Evolutionary conservation across 2,797 vertebrate genomes (phyloP).

Genomic region (Limnodromus scolopaceus): DNA sequence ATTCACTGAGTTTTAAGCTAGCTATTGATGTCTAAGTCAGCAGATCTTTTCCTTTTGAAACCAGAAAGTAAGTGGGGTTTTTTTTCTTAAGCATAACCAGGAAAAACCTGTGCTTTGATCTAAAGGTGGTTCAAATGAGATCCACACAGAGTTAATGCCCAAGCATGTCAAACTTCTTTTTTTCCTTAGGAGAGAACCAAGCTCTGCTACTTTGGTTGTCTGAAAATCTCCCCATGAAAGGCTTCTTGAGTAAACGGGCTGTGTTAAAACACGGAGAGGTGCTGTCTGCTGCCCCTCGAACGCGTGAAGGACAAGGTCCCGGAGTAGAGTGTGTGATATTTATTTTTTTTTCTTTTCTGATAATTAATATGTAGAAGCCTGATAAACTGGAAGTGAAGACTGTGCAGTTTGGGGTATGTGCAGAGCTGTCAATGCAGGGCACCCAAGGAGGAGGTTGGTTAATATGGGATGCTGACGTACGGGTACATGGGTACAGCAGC

Average conservation of each 20-base stretch:
- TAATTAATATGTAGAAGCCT: not conserved
- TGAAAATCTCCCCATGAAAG: conserved; percentile 34
- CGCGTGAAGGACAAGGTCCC: not conserved
- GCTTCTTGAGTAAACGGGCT: not conserved
- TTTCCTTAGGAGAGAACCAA: conserved; percentile 33
- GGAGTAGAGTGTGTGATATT: not conserved
- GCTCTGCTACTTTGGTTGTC: conserved; percentile 40
- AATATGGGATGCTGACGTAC: not conserved
- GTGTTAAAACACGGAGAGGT: not conserved
- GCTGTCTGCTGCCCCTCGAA: not conserved
- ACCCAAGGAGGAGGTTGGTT: not conserved
- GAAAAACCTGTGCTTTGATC: conserved; percentile 79
- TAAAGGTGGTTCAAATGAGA: conserved; percentile 77
- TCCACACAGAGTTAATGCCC: conserved; percentile 64
- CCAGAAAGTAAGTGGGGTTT: conserved; percentile 67
- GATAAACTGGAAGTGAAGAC: not conserved
- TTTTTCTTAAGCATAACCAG: conserved; percentile 70
- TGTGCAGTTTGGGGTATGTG: not conserved
- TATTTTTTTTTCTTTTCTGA: not conserved
- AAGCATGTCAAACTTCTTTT: conserved; percentile 55
- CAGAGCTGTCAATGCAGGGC: not conserved
- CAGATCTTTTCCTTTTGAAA: conserved; percentile 80
- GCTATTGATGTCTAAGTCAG: conserved; percentile 79
- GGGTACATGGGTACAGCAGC: not conserved
- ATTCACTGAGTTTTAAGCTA: conserved; percentile 76